Base-by-base conservation (phyloP, 2,888 invertebrate genomes). In the Phengaris arion region DNA sequence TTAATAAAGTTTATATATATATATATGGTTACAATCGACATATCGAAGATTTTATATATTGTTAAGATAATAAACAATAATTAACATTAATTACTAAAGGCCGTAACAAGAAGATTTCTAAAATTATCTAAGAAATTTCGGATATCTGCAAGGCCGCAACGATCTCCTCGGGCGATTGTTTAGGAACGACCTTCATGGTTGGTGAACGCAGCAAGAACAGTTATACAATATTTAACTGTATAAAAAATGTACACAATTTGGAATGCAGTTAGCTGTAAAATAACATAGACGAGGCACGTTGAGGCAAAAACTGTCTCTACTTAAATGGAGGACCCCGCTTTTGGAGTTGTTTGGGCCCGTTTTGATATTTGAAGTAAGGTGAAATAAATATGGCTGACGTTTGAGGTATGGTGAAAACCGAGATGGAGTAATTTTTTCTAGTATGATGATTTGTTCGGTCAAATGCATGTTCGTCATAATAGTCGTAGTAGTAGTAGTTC, bases 111-210 rank as follows among this genome's bases (percentile, higher is more conserved):
- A 75, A 55, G 75, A 78, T 81, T 81, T 79, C 79, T 78, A 79
- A 78, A 78, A 77, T 51, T 76, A 77, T 77, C 69, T 72, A 76
- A 78, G 80, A 81, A 81, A 81, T 80, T 76, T 78, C 80, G 83
- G 83, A 83, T 81, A 77, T 75, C 15, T 2, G 48, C 80, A 80
- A 83, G 83, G 83, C 77, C 78, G 76, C 68, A 77, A n/a, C 74
- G 77, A 81, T 81, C 79, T 79, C 78, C 68, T 70, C 76, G 76
- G 52, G 77, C 76, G 74, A 75, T 68, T 75, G 79, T 78, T 79
- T 74, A 76, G 74, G 74, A 70, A 54, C 48, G 79, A 75, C 80
- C 80, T 80, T 80, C 81, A 79, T 76, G 78, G 76, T 73, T 22
- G 70, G 54, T 59, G 68, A 74, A 48, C 74, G 59, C 13, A 48